Evolutionary conservation across 2,888 invertebrate species (phyloP), one percentile per base, ranked within the genome.

Genomic region (Auanema sp.): DNA sequence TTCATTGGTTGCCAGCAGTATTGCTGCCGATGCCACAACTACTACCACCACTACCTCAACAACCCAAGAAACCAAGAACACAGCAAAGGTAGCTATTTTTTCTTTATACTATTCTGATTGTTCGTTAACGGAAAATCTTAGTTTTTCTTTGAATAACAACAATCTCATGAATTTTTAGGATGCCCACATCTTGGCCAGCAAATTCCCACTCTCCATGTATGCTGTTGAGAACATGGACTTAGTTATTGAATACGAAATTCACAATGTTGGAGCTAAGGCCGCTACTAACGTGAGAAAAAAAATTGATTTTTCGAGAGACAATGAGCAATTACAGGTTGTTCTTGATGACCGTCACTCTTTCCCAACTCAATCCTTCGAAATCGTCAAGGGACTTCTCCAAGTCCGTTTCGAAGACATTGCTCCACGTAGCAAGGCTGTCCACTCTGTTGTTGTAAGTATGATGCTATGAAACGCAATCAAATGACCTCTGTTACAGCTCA

Each of bases 151-250:
- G 33, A 33, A 8, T 8, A 33, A 33, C 8, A 33, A 5, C 4
- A 33, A 33, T 33, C 8, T 33, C 33, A 49, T 57, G 11, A 43
- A 49, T n/a, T 52, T 66, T 53, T 40, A 72, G 70, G 67, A 70
- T 59, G 94, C 95, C 21, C 89, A 91, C 79, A 87, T 97, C 55
- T 87, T 97, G 68, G 90, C 93, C 24, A 92, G 92, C 11, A 97
- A 97, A 86, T 92, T 92, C 86, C 91, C 97, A 80, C 88, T 95
- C 66, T 97, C 97, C 85, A 92, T 92, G 86, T 96, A 93, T 84
- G 87, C 97, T 69, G 96, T 98, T 1, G 95, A 97, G 87, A 91
- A 91, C 83, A 92, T 93, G 89, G 97, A 98, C 85, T 90, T 97
- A 79, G 89, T 96, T 69, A 90, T 97, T 49, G 92, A 95, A 82